phyloP scores from a whole-genome alignment of 2,888 invertebrate genomes.

The Noctua janthina region DNA sequence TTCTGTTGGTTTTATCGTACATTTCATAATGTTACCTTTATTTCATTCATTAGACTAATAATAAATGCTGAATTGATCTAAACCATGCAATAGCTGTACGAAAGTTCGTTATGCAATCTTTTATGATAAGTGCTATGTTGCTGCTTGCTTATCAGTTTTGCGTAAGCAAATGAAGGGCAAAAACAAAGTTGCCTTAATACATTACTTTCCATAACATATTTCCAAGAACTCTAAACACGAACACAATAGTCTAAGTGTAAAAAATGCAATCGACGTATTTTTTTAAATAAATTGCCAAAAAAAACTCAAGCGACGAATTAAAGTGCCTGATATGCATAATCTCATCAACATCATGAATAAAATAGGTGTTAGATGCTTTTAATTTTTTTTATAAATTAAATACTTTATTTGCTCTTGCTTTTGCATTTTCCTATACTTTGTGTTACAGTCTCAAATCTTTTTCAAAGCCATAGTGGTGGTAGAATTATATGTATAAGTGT shows the following conservation, averaged over 20 bases:
- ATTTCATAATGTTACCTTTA: neutral
- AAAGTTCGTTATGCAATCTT: conserved; percentile 44
- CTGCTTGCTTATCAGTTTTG: conserved; percentile 50
- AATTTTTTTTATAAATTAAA: neutral
- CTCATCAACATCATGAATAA: neutral
- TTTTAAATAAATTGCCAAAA: neutral
- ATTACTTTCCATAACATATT: conserved; percentile 45
- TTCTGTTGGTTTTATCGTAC: neutral
- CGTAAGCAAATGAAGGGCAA: conserved; percentile 44
- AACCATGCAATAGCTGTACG: neutral
- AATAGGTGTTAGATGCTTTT: neutral
- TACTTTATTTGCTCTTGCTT: neutral
- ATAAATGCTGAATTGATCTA: neutral
- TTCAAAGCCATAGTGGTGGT: neutral
- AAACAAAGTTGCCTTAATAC: conserved; percentile 35
- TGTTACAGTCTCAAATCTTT: neutral
- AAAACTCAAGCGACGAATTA: neutral
- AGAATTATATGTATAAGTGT: neutral
- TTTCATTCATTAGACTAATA: neutral
- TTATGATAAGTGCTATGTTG: conserved; percentile 36
- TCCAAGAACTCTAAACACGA: conserved; percentile 19
- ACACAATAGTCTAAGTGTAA: neutral
- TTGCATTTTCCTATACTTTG: neutral
- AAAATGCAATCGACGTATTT: neutral
- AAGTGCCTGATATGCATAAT: neutral